Evolutionary conservation across 2,113 vertebrate species (phyloP).

Genomic region (Gymnogyps californianus): DNA sequence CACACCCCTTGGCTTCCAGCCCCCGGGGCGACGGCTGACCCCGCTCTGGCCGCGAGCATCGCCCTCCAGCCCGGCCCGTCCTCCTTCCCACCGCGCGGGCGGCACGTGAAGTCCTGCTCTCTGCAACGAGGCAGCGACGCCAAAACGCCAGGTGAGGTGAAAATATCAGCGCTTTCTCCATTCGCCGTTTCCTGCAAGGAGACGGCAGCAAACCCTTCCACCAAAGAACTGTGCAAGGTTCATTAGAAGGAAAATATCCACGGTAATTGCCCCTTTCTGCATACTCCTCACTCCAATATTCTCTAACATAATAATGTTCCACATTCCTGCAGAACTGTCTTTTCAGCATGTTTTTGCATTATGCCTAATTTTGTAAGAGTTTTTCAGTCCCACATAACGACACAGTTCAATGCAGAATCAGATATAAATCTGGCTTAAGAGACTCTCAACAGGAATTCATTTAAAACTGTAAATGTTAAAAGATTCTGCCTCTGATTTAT

Average conservation of each 20-base stretch:
- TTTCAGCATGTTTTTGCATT: constrained; percentile 82
- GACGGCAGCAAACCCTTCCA: constrained; percentile 55
- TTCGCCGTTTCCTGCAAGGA: constrained; percentile 25
- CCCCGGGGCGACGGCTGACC: background rate
- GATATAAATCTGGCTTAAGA: constrained; percentile 86
- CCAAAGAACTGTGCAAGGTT: constrained; percentile 42
- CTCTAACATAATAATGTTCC: constrained; percentile 68
- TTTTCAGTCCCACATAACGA: constrained; percentile 76
- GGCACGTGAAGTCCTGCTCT: background rate
- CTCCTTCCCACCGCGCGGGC: fast-evolving
- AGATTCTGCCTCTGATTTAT: constrained; percentile 78
- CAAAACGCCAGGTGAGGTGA: background rate
- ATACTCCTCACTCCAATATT: constrained; percentile 64
- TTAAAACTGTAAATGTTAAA: constrained; percentile 83
- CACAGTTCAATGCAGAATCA: constrained; percentile 81
- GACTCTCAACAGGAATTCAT: constrained; percentile 84
- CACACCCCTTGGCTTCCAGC: no score
- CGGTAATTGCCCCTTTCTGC: constrained; percentile 70
- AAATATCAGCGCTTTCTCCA: constrained; percentile 7
- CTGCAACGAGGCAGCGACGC: background rate
- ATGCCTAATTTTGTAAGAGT: constrained; percentile 77
- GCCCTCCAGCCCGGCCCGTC: fast-evolving
- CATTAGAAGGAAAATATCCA: constrained; percentile 70
- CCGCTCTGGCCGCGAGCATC: background rate
- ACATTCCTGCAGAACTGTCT: constrained; percentile 75